These are phyloP conservation scores for Neodiprion virginianus DNA, from an alignment of 1,140 invertebrate genomes.

Conservation along the genomic window DNA sequence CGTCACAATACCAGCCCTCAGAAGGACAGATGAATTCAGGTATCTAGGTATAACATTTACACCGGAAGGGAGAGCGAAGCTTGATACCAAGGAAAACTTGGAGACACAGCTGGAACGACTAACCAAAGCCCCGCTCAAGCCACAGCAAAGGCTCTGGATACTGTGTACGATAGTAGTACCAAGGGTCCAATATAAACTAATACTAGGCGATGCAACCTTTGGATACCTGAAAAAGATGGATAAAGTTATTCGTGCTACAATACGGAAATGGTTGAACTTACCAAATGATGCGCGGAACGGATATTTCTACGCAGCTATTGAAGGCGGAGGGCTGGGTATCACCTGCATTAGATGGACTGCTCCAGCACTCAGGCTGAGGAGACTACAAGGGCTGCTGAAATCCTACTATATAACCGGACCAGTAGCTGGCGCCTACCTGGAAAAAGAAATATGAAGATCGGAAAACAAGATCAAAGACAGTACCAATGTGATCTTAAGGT, in stretches of 20 bases:
- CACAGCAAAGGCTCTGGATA: conserved; percentile 12
- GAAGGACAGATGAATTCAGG: neutral
- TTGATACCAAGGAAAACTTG: neutral
- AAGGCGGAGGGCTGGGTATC: conserved; percentile 23
- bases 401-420: too few species aligned
- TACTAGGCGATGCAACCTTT: neutral
- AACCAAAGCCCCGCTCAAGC: conserved; percentile 26
- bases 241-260: neutral
- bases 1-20: neutral
- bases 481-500: too few species aligned
- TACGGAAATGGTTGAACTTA: conserved; percentile 25
- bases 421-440: too few species aligned
- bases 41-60: conserved; percentile 13
- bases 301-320: conserved; percentile 31
- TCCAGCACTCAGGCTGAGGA: too few species aligned
- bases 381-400: too few species aligned
- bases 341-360: too few species aligned
- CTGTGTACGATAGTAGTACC: conserved; percentile 20
- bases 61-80: conserved; percentile 4
- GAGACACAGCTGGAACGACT: conserved; percentile 6
- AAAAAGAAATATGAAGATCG: too few species aligned
- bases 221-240: conserved; percentile 9
- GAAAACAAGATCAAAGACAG: too few species aligned
- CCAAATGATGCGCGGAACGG: conserved; percentile 26
- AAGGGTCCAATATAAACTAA: conserved; percentile 19